phyloP scores from a whole-genome alignment of 2,797 vertebrate genomes.

The Bradypodion pumilum region DNA sequence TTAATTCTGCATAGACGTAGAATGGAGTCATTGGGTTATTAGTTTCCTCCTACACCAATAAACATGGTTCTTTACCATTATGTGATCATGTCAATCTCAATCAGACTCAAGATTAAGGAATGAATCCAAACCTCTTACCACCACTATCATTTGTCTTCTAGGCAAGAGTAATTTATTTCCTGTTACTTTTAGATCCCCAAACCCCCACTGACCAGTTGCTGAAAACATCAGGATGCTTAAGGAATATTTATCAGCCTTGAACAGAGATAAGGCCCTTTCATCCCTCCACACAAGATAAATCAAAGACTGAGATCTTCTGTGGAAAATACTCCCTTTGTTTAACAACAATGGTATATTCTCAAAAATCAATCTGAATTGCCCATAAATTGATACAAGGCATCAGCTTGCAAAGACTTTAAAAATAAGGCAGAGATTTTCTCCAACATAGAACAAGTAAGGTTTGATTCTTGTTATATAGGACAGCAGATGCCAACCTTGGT shows the following conservation, averaged over 20 bases:
- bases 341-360: constrained; percentile 16
- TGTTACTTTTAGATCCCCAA: neutral
- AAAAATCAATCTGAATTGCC: neutral
- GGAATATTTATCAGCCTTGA: constrained; percentile 2
- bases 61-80: neutral
- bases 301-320: neutral
- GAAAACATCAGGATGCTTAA: constrained; percentile 11
- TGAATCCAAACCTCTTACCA: neutral
- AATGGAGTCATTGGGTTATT: neutral
- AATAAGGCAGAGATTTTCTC: neutral
- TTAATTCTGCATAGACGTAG: neutral
- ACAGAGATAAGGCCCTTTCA: neutral
- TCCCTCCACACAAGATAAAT: neutral
- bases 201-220: neutral
- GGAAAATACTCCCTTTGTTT: neutral
- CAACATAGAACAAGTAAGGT: neutral
- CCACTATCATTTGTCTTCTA: constrained; percentile 28
- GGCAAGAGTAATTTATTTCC: constrained; percentile 41
- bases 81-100: constrained; percentile 44
- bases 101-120: constrained; percentile 50
- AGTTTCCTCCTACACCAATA: constrained; percentile 41
- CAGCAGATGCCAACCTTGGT: too few relatives aligned
- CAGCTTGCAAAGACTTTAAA: neutral
- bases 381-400: neutral
- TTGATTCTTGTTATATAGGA: neutral